Evolutionary conservation across 2,797 vertebrate genomes (phyloP).

Genomic region (Thripadectes ignobilis): DNA sequence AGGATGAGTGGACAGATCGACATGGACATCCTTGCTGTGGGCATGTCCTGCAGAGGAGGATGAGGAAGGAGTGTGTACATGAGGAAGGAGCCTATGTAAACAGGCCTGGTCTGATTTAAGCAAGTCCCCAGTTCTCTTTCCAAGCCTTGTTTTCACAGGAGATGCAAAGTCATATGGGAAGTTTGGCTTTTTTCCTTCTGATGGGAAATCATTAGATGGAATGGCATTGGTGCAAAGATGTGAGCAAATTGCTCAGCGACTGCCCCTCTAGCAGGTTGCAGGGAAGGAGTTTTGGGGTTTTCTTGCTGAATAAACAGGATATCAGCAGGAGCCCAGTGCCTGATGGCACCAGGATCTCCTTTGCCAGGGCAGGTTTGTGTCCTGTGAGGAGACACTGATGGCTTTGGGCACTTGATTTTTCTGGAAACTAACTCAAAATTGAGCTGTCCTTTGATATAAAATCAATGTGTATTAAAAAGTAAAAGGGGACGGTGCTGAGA

Average conservation of each 20-base stretch:
- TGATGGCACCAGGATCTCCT: not conserved
- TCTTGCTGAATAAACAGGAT: not conserved
- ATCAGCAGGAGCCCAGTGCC: not conserved
- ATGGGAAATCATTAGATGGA: not conserved
- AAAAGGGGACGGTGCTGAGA: not conserved
- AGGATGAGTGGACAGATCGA: not conserved
- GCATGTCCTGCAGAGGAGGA: rapidly evolving
- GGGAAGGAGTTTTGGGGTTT: not conserved
- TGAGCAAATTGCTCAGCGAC: not conserved
- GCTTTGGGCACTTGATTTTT: not conserved
- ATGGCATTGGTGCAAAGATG: not conserved
- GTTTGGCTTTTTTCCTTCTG: not conserved
- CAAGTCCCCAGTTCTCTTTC: not conserved
- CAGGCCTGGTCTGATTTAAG: not conserved
- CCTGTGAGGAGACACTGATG: not conserved
- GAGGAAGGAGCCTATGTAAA: not conserved
- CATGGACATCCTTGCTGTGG: rapidly evolving
- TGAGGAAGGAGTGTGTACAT: not conserved
- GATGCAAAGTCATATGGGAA: rapidly evolving
- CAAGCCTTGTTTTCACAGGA: rapidly evolving
- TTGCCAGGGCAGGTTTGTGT: not conserved
- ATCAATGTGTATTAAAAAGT: not conserved
- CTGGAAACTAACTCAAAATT: not conserved
- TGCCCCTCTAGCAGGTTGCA: not conserved
- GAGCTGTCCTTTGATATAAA: not conserved